Percentiles rank a stretch among this genome's conserved stretches.
These are phyloP conservation scores for Eupithecia centaureata DNA, from an alignment of 2,888 invertebrate species.

Conservation along the genomic window DNA sequence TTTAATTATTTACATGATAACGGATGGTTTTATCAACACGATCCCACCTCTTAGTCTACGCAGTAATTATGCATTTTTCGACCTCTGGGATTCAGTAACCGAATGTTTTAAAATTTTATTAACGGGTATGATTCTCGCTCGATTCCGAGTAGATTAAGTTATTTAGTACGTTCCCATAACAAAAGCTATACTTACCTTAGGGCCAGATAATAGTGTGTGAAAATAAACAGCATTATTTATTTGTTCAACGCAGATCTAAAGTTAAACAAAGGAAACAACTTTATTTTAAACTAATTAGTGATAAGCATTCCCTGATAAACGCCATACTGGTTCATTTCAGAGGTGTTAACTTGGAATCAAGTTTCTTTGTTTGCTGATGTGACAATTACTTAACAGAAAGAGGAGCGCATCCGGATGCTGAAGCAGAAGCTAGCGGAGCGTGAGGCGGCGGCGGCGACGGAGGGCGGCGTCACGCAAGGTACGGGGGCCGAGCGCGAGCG, in stretches of 20 bases:
- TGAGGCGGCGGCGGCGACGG: slow-evolving; percentile 86
- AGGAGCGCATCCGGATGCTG: slow-evolving; percentile 92
- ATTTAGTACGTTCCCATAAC: neutral
- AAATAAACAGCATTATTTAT: neutral
- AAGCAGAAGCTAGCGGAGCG: slow-evolving; percentile 92
- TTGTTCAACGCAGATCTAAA: too few species aligned
- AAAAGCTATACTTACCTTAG: neutral
- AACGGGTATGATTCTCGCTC: too few species aligned
- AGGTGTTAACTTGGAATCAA: neutral
- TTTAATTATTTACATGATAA: too few species aligned
- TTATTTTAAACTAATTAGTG: too few species aligned
- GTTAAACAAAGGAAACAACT: too few species aligned
- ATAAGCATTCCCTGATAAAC: neutral
- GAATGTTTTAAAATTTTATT: too few species aligned
- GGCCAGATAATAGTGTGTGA: neutral
- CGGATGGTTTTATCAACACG: too few species aligned
- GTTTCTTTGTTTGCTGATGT: neutral
- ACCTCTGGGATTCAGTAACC: too few species aligned
- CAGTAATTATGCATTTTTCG: too few species aligned
- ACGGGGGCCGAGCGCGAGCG: slow-evolving; percentile 83
- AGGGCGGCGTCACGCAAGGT: slow-evolving; percentile 87
- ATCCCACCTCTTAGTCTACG: too few species aligned
- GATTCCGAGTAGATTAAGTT: too few species aligned
- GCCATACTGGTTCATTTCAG: neutral
- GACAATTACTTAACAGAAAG: slow-evolving; percentile 88